Conservation (phyloP, 2,888 invertebrate genomes). For the Gasteruption jaculator region DNA sequence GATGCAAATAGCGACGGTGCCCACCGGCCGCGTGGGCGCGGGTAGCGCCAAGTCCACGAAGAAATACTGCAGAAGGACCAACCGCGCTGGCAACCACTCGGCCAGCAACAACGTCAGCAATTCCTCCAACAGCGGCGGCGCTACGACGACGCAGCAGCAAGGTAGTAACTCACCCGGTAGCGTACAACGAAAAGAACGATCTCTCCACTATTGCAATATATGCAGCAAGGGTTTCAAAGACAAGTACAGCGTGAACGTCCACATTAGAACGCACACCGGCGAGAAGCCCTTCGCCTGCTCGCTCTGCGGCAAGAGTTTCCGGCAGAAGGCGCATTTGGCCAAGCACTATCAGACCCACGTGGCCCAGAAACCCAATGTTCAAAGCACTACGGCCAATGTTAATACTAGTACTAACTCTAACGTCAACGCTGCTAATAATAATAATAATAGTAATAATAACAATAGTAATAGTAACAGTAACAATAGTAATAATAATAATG, state of each 20-base stretch:
- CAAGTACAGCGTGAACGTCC: conserved; percentile 96
- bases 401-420: conserved; percentile 54
- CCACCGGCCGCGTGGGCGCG: conserved; percentile 58
- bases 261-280: conserved; percentile 95
- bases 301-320: conserved; percentile 88
- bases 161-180: conserved; percentile 49
- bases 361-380: conserved; percentile 71
- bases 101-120: conserved; percentile 27
- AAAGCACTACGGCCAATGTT: too few relatives aligned
- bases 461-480: conserved; percentile 24
- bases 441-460: conserved; percentile 15
- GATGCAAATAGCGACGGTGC: conserved; percentile 54
- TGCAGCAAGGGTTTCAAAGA: conserved; percentile 93
- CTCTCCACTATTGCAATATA: conserved; percentile 87
- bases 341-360: conserved; percentile 93
- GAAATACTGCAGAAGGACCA: conserved; percentile 70
- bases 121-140: conserved; percentile 17
- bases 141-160: conserved; percentile 28
- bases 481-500: conserved; percentile 17
- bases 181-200: conserved; percentile 76
- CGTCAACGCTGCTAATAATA: too few relatives aligned
- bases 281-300: conserved; percentile 96
- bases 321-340: conserved; percentile 87
- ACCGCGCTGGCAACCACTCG: conserved; percentile 39
- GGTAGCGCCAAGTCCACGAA: conserved; percentile 61